Percentiles rank a stretch among this genome's conserved stretches.
Conservation (phyloP, 2,797 vertebrate genomes). For the Bufotes viridis region DNA sequence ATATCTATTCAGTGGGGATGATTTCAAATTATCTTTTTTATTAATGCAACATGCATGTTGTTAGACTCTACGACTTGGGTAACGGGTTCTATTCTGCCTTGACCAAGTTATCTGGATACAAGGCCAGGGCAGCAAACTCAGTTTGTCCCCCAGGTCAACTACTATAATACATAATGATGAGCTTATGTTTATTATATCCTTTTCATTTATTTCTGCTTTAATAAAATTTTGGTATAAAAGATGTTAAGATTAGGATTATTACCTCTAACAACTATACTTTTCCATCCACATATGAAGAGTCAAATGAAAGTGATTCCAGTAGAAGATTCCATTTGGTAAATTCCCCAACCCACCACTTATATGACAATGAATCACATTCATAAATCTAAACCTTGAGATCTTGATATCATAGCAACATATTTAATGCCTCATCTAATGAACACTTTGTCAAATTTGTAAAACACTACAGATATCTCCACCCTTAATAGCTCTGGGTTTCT, state of each 20-base stretch:
- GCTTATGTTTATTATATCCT: not conserved
- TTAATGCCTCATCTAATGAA: conserved; percentile 23
- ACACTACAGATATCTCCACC: conserved; percentile 17
- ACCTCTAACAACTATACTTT: not conserved
- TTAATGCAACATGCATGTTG: too few relatives aligned
- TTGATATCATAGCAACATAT: not conserved
- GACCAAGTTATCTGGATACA: too few relatives aligned
- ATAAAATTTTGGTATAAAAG: not conserved
- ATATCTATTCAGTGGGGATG: too few relatives aligned
- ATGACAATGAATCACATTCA: not conserved
- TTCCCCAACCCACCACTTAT: not conserved
- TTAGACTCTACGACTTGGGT: too few relatives aligned
- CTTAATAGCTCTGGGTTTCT: conserved; percentile 19
- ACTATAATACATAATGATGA: not conserved
- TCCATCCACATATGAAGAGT: not conserved
- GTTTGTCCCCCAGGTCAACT: too few relatives aligned
- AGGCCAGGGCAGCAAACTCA: too few relatives aligned
- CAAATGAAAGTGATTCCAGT: not conserved
- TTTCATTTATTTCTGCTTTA: not conserved
- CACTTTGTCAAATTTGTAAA: conserved; percentile 31
- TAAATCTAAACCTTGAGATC: conserved; percentile 13
- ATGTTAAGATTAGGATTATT: too few relatives aligned
- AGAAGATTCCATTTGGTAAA: not conserved
- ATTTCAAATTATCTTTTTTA: too few relatives aligned
- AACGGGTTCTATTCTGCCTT: too few relatives aligned